phyloP scores from a whole-genome alignment of 2,888 invertebrate genomes.

The Lapara coniferarum region DNA sequence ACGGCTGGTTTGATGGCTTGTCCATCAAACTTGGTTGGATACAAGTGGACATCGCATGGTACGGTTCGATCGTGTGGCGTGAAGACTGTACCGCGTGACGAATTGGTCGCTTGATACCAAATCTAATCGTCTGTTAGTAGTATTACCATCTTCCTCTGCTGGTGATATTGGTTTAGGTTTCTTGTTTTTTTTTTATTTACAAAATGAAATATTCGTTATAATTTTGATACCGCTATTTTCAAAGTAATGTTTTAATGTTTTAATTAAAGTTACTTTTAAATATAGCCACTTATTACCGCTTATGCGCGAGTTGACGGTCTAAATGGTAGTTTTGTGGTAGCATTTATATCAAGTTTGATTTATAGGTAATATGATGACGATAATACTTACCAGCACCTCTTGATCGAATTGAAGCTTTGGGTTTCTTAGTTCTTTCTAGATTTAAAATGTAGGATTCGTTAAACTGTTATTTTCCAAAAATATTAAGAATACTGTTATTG shows the following conservation, averaged over 20 bases:
- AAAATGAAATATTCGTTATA: not conserved
- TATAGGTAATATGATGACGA: not conserved
- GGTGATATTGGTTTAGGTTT: not conserved
- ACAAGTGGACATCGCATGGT: no score
- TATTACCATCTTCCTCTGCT: not conserved
- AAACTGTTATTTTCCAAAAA: not conserved
- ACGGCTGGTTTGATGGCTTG: no score
- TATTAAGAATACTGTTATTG: not conserved
- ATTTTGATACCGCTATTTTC: not conserved
- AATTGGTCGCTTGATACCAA: no score
- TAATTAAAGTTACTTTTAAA: not conserved
- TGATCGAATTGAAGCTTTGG: not conserved
- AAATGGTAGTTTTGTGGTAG: not conserved
- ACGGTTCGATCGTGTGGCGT: no score
- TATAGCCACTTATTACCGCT: not conserved
- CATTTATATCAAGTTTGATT: not conserved
- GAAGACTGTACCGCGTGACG: no score
- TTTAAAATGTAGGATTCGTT: not conserved
- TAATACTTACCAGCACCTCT: not conserved
- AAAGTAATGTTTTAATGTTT: not conserved
- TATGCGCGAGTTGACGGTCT: not conserved
- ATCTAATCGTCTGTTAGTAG: no score
- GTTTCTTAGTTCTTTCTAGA: not conserved
- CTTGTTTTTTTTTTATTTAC: not conserved
- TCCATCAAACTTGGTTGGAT: no score